phyloP scores from a whole-genome alignment of 2,113 vertebrate species.

The Leptobrachium leishanense region DNA sequence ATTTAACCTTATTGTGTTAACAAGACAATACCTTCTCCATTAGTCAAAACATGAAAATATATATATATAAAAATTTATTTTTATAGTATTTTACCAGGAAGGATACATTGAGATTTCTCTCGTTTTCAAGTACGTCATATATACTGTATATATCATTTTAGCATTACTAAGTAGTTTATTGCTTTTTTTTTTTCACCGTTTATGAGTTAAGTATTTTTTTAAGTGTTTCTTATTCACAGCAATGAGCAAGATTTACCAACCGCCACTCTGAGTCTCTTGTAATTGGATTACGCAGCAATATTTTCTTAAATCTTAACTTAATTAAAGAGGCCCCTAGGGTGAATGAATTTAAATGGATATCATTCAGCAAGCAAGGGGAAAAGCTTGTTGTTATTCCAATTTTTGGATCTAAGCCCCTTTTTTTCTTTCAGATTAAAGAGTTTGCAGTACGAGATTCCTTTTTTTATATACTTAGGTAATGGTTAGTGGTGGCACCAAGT shows the following conservation, averaged over 20 bases:
- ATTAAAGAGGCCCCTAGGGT: slow-evolving; percentile 36
- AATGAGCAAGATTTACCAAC: slow-evolving; percentile 7
- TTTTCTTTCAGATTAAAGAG: slow-evolving; percentile 4
- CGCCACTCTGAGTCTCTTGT: slow-evolving; percentile 3
- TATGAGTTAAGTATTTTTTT: no score
- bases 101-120: no score
- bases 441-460: background rate
- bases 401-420: slow-evolving; percentile 10
- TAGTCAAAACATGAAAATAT: background rate
- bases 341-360: slow-evolving; percentile 32
- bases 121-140: no score
- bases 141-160: no score
- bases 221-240: background rate
- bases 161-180: background rate
- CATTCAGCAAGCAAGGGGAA: slow-evolving; percentile 17
- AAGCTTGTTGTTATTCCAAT: slow-evolving; percentile 20
- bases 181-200: background rate
- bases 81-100: no score
- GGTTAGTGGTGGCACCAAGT: background rate
- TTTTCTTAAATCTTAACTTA: slow-evolving; percentile 39
- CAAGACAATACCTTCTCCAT: background rate
- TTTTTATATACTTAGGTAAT: background rate
- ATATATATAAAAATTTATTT: no score
- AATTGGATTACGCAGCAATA: slow-evolving; percentile 41
- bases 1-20: background rate